Conservation (phyloP, 2,797 vertebrate genomes). For the Labeo calbasu region DNA sequence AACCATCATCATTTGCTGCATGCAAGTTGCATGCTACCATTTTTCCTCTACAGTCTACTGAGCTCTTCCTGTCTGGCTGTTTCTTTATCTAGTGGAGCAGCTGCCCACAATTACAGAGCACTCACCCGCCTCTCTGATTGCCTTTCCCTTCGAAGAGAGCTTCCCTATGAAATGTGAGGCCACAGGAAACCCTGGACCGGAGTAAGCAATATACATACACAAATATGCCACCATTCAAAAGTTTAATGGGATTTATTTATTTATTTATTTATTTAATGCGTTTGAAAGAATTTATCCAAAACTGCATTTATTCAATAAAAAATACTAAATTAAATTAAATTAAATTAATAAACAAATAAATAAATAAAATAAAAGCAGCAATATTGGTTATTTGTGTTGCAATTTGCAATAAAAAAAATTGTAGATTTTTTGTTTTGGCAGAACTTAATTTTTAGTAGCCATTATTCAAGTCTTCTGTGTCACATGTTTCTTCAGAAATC, state of each 20-base stretch:
- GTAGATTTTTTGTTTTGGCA: background rate
- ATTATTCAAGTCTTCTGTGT: background rate
- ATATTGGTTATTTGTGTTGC: background rate
- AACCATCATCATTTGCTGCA: slow-evolving; percentile 26
- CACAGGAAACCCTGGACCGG: slow-evolving; percentile 90
- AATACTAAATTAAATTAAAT: background rate
- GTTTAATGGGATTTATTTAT: background rate
- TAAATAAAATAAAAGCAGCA: background rate
- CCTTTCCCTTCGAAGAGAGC: slow-evolving; percentile 92
- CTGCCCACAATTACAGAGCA: slow-evolving; percentile 89
- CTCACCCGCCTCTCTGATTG: slow-evolving; percentile 83
- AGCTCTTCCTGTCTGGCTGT: slow-evolving; percentile 45
- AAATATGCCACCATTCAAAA: background rate
- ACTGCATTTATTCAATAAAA: background rate
- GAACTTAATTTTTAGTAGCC: background rate
- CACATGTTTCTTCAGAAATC: background rate
- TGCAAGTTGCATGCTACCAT: slow-evolving; percentile 4
- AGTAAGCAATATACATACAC: slow-evolving; percentile 79
- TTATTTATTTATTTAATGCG: background rate
- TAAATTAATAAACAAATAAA: background rate
- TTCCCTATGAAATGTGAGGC: slow-evolving; percentile 91
- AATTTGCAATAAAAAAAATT: too few species aligned
- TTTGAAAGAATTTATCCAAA: background rate
- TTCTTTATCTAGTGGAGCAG: slow-evolving; percentile 86
- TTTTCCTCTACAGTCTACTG: slow-evolving; percentile 36